Percentiles rank a stretch among this genome's conserved stretches.
phyloP scores from a whole-genome alignment of 2,888 invertebrate species.

The Perizoma affinitatum region DNA sequence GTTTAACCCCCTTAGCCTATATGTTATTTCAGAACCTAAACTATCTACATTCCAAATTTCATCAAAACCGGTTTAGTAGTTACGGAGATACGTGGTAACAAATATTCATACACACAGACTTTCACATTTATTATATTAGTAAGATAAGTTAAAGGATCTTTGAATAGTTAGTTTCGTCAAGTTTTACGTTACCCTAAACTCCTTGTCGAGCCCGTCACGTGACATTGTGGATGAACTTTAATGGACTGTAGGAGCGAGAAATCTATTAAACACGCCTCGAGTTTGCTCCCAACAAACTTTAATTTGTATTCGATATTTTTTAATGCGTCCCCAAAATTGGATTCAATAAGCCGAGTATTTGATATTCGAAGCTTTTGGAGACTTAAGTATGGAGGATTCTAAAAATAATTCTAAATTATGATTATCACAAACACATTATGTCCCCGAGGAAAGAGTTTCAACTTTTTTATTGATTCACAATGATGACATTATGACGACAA shows the following conservation, averaged over 20 bases:
- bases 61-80: no score
- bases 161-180: not conserved
- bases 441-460: no score
- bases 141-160: no score
- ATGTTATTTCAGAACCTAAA: no score
- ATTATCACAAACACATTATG: not conserved
- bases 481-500: no score
- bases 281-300: constrained; percentile 27
- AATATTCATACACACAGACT: no score
- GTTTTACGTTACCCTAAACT: not conserved
- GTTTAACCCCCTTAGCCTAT: no score
- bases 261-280: constrained; percentile 64
- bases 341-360: constrained; percentile 17
- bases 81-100: no score
- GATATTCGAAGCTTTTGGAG: not conserved
- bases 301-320: constrained; percentile 29
- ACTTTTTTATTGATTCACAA: no score
- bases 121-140: no score
- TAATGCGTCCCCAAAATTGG: constrained; percentile 23
- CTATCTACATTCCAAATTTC: no score
- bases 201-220: constrained; percentile 9
- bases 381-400: constrained; percentile 6
- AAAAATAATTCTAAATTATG: constrained; percentile 8
- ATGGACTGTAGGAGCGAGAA: constrained; percentile 59
- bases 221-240: constrained; percentile 3